Conservation (phyloP, 37 sponge, comb jelly and placozoan genomes). For the Aplysina aerophoba region DNA sequence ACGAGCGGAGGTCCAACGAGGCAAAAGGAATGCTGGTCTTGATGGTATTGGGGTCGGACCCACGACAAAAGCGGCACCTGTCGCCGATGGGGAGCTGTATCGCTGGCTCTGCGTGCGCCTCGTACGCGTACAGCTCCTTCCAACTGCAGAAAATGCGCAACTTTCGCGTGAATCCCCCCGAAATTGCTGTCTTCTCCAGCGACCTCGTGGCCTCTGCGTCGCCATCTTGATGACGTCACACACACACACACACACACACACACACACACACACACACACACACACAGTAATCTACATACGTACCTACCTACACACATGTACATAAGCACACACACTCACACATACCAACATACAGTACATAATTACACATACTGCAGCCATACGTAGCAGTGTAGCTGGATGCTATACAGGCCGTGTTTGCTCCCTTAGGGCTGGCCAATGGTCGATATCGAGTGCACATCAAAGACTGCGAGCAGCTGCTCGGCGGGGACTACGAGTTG, state of each 20-base stretch:
- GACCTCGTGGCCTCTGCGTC: too few relatives aligned
- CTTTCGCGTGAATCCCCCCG: too few relatives aligned
- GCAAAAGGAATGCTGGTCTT: too few relatives aligned
- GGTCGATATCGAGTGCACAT: conserved; percentile 54
- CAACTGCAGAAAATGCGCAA: too few relatives aligned
- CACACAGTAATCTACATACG: background rate
- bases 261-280: too few relatives aligned
- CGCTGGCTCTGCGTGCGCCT: too few relatives aligned
- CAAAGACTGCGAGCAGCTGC: conserved; percentile 70
- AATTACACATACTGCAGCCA: background rate
- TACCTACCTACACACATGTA: background rate
- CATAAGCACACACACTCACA: background rate
- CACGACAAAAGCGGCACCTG: too few relatives aligned
- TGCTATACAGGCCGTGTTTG: background rate
- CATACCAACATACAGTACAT: background rate
- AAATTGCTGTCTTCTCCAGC: too few relatives aligned
- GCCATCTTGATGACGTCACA: background rate
- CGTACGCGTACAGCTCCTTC: too few relatives aligned
- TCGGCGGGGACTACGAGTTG: conserved; percentile 63
- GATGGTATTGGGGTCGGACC: too few relatives aligned
- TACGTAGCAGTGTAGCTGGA: background rate
- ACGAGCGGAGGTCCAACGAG: too few relatives aligned
- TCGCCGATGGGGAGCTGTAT: too few relatives aligned
- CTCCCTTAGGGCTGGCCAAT: background rate
- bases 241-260: background rate